A percentile compares a stretch with the other conserved stretches of the same genome.
phyloP scores from a whole-genome alignment of 2,888 invertebrate species.

The Spodoptera littoralis region DNA sequence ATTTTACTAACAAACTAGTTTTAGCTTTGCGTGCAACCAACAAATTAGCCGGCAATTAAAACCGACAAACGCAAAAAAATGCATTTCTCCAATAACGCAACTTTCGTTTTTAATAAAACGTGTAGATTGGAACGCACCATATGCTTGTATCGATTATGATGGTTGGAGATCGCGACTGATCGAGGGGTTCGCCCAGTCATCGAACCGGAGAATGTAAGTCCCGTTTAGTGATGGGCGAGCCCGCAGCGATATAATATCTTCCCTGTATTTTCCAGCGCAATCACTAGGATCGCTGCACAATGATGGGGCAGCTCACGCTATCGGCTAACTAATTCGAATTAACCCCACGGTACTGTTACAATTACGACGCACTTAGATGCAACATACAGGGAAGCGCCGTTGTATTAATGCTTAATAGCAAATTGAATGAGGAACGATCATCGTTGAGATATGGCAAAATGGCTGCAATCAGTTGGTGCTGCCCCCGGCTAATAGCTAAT shows the following conservation, averaged over 20 bases:
- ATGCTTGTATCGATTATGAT: conserved; percentile 13
- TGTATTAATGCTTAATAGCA: conserved; percentile 71
- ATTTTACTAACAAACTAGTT: conserved; percentile 53
- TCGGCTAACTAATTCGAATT: conserved; percentile 75
- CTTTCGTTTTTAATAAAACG: conserved; percentile 56
- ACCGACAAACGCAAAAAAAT: conserved; percentile 47
- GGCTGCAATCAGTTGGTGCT: conserved; percentile 45
- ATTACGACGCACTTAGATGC: conserved; percentile 69
- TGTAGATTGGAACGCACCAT: conserved; percentile 24
- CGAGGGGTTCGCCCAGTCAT: conserved; percentile 44
- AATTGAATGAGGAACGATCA: conserved; percentile 69
- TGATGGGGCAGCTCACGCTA: conserved; percentile 62
- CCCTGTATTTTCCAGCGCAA: conserved; percentile 69
- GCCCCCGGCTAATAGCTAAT: conserved; percentile 46
- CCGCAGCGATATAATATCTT: conserved; percentile 61
- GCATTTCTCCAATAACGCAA: conserved; percentile 51
- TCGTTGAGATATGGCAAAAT: conserved; percentile 49
- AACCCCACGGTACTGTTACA: conserved; percentile 68
- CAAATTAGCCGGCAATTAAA: conserved; percentile 50
- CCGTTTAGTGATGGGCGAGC: conserved; percentile 71
- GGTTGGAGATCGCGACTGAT: conserved; percentile 4
- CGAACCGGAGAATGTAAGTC: conserved; percentile 69
- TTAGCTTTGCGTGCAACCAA: conserved; percentile 45
- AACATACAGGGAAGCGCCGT: conserved; percentile 60
- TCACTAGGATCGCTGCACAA: conserved; percentile 67